Conservation (phyloP, 2,888 invertebrate genomes). For the Incurvaria masculella region DNA sequence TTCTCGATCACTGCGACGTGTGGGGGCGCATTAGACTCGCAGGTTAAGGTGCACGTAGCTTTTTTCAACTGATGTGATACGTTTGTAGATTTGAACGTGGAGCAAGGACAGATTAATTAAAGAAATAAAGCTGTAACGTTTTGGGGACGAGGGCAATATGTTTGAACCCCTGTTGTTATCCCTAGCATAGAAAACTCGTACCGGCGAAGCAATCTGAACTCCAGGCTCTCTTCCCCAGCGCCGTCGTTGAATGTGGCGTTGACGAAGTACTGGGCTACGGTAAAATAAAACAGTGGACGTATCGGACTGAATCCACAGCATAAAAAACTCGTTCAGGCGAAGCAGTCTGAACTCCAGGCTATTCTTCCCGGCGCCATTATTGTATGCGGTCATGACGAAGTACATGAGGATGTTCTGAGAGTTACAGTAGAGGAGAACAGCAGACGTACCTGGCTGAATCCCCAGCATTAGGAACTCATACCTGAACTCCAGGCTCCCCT, state of each 20-base stretch:
- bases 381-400: too few species aligned
- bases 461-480: conserved; percentile 97
- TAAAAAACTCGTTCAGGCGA: conserved; percentile 91
- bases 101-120: too few species aligned
- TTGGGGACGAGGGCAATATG: too few species aligned
- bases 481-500: conserved; percentile 80
- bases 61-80: conserved; percentile 1
- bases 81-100: too few species aligned
- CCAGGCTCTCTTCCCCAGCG: conserved; percentile 91
- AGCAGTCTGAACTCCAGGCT: conserved; percentile 93
- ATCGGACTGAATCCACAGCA: conserved; percentile 93
- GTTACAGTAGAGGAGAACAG: too few species aligned
- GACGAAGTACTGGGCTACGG: conserved; percentile 96
- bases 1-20: conserved; percentile 80
- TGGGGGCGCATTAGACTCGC: neutral
- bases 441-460: conserved; percentile 75
- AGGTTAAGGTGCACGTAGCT: neutral
- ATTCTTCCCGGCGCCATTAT: too few species aligned
- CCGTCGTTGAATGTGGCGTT: conserved; percentile 97
- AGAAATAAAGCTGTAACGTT: neutral
- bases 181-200: conserved; percentile 97
- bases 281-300: too few species aligned
- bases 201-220: conserved; percentile 91
- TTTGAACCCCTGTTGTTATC: conserved; percentile 87
- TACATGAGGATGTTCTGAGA: too few species aligned